These are phyloP conservation scores for Paracanthobrama guichenoti DNA, from an alignment of 2,113 vertebrate species.

Conservation along the genomic window DNA sequence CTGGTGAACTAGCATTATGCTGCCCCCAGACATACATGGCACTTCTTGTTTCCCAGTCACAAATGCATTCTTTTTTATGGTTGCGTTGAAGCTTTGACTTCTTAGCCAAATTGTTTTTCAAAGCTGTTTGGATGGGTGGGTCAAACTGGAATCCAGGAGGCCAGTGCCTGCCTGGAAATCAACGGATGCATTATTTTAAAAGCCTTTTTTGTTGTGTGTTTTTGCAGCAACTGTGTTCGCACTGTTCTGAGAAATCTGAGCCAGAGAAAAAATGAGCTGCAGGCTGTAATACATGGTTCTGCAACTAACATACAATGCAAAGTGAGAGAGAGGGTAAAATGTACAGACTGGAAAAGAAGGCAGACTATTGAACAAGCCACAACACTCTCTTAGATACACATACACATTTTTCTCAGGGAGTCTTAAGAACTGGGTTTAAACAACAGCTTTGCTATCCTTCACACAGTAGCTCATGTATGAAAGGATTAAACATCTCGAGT, in stretches of 20 bases:
- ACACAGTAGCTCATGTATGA: slow-evolving; percentile 44
- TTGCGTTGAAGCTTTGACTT: slow-evolving; percentile 32
- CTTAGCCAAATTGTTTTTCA: slow-evolving; percentile 44
- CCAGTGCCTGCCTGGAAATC: slow-evolving; percentile 7
- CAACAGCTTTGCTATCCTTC: slow-evolving; percentile 37
- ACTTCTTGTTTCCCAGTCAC: slow-evolving; percentile 38
- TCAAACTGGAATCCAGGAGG: slow-evolving; percentile 42
- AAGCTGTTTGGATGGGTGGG: slow-evolving; percentile 36
- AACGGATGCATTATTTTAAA: slow-evolving; percentile 38
- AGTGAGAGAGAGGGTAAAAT: slow-evolving; percentile 40
- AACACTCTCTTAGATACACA: background rate
- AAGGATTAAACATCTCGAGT: slow-evolving; percentile 49
- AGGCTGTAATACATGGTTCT: slow-evolving; percentile 39
- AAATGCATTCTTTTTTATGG: slow-evolving; percentile 43
- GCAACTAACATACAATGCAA: slow-evolving; percentile 39
- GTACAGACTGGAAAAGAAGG: slow-evolving; percentile 19
- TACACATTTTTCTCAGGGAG: slow-evolving; percentile 26
- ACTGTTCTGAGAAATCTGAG: slow-evolving; percentile 44
- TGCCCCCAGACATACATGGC: slow-evolving; percentile 44
- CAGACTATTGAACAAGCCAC: slow-evolving; percentile 32
- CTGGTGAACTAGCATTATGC: slow-evolving; percentile 42
- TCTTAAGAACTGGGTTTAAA: slow-evolving; percentile 36
- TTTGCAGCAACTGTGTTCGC: slow-evolving; percentile 27
- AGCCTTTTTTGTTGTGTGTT: slow-evolving; percentile 43
- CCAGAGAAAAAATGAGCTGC: slow-evolving; percentile 45